Evolutionary conservation across 2,113 vertebrate species (phyloP).

Genomic region (Pollimyrus isidori): DNA sequence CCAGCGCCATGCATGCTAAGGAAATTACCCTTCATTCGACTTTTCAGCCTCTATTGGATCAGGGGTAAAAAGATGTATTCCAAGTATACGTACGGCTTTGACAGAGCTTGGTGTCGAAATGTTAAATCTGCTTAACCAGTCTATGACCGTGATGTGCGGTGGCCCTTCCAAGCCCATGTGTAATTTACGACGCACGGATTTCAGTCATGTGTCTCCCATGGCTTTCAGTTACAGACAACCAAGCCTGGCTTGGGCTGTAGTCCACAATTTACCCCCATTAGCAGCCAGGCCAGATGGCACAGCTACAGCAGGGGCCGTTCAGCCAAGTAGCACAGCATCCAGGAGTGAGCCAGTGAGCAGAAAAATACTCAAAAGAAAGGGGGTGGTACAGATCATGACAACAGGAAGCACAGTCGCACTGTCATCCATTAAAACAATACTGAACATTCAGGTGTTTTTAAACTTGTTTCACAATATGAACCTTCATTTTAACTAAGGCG

Average conservation of each 20-base stretch:
- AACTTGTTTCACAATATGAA: not conserved
- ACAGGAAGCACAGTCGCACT: not conserved
- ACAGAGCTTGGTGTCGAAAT: not conserved
- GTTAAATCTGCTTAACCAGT: not conserved
- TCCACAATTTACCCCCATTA: conserved; percentile 9
- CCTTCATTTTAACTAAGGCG: not conserved
- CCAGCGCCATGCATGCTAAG: not conserved
- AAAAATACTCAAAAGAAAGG: not conserved
- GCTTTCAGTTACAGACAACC: not conserved
- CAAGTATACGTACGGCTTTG: not conserved
- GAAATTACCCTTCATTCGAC: not conserved
- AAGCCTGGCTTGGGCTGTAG: not conserved
- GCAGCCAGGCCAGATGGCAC: conserved; percentile 15
- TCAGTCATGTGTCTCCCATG: not conserved
- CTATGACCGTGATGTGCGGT: not conserved
- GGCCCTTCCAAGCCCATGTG: not conserved
- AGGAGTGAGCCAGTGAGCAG: not conserved
- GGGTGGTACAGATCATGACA: not conserved
- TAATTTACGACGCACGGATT: not conserved
- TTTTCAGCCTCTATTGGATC: not conserved
- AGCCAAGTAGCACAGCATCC: not conserved
- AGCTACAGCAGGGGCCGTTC: not conserved
- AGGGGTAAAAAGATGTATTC: not conserved
- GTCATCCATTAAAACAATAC: not conserved
- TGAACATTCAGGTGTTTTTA: not conserved